phyloP scores from a whole-genome alignment of 2,888 invertebrate species.

The Dasysyrphus albostriatus region DNA sequence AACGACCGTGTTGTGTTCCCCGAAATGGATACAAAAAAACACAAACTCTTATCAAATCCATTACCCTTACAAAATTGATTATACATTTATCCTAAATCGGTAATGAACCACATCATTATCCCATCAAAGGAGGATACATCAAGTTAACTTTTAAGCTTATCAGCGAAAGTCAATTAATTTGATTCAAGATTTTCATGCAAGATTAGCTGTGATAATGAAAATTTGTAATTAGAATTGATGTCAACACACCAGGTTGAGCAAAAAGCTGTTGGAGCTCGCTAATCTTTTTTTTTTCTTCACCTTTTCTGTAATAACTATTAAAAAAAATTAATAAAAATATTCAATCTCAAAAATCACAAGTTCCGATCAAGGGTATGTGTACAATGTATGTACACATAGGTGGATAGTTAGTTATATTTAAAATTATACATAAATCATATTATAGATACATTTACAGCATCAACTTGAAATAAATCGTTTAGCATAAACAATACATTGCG shows the following conservation, averaged over 20 bases:
- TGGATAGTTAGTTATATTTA: neutral
- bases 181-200: constrained; percentile 58
- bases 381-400: neutral
- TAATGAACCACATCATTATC: constrained; percentile 26
- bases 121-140: neutral
- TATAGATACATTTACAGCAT: constrained; percentile 21
- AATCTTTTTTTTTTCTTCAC: constrained; percentile 26
- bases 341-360: constrained; percentile 56
- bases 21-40: neutral
- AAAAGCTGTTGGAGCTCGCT: constrained; percentile 8
- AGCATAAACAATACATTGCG: constrained; percentile 56
- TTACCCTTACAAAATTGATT: constrained; percentile 21
- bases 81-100: constrained; percentile 20
- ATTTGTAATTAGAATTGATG: constrained; percentile 65
- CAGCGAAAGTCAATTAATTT: constrained; percentile 59
- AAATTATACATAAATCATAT: constrained; percentile 54
- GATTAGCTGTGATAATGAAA: constrained; percentile 56
- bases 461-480: constrained; percentile 24
- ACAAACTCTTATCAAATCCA: constrained; percentile 21
- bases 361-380: constrained; percentile 58
- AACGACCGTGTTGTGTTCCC: neutral
- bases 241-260: constrained; percentile 60
- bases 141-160: constrained; percentile 34
- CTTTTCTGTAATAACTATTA: constrained; percentile 7
- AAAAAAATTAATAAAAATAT: neutral